These are phyloP conservation scores for Porites australiensis DNA, from an alignment of 64 coral and sea anemone genomes.

Conservation along the genomic window DNA sequence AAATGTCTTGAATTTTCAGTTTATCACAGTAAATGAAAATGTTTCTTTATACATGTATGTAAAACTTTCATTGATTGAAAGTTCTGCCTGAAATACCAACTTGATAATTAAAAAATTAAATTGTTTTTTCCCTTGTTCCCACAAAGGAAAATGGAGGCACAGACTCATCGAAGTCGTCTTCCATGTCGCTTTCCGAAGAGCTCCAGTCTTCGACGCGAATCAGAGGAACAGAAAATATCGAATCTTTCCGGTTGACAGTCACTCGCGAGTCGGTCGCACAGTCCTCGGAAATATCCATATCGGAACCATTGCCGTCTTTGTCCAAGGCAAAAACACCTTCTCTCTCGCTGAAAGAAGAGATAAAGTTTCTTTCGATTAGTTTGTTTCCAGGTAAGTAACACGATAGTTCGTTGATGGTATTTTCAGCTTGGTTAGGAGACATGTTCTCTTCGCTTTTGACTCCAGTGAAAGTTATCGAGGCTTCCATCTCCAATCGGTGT, in stretches of 20 bases:
- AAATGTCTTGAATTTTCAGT: not conserved
- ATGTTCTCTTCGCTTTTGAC: not conserved
- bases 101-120: not conserved
- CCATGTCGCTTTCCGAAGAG: constrained; percentile 44
- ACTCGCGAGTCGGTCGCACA: constrained; percentile 20
- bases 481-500: not conserved
- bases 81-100: not conserved
- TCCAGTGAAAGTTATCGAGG: not conserved
- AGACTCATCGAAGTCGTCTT: constrained; percentile 39
- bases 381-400: not conserved
- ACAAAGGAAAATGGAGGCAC: constrained; percentile 48
- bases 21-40: not conserved
- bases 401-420: not conserved
- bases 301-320: not conserved
- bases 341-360: not conserved
- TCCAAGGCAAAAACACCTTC: not conserved
- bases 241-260: constrained; percentile 18
- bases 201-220: constrained; percentile 74
- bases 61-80: not conserved
- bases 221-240: constrained; percentile 47
- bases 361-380: not conserved
- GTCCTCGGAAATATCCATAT: constrained; percentile 42
- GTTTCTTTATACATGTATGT: not conserved
- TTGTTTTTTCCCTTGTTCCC: constrained; percentile 38
- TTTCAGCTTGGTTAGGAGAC: constrained; percentile 4